Conservation (phyloP, 2,888 invertebrate genomes). For the Cheilosia scutellata region DNA sequence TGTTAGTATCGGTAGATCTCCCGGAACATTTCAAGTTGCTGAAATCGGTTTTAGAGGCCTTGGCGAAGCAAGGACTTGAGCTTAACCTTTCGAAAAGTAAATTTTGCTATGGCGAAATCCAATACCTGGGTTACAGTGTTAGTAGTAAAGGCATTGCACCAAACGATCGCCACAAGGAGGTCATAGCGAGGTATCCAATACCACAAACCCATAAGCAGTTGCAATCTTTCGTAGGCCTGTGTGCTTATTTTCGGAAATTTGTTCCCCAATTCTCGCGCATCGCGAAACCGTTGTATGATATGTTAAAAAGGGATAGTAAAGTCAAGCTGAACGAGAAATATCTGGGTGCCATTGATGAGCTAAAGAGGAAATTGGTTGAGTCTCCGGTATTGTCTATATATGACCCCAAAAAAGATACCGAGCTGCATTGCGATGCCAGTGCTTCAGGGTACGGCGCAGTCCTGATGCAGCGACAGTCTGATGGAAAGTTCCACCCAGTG, state of each 20-base stretch:
- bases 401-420: not conserved
- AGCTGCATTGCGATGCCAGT: not conserved
- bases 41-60: too few relatives aligned
- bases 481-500: not conserved
- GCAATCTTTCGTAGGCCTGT: not conserved
- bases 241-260: too few relatives aligned
- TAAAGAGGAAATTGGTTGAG: not conserved
- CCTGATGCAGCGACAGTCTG: slow-evolving; percentile 68
- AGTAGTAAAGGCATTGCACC: too few relatives aligned
- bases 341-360: not conserved
- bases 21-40: too few relatives aligned
- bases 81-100: slow-evolving; percentile 2
- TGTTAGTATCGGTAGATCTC: too few relatives aligned
- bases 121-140: too few relatives aligned
- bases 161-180: too few relatives aligned
- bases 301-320: not conserved
- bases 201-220: not conserved
- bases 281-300: not conserved
- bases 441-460: slow-evolving; percentile 47
- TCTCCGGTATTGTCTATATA: not conserved
- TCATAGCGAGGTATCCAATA: too few relatives aligned
- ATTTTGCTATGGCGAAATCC: not conserved
- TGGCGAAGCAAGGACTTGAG: not conserved
- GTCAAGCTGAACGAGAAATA: not conserved
- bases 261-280: not conserved